A percentile compares a stretch with the other conserved stretches of the same genome.
phyloP scores from a whole-genome alignment of 1,140 invertebrate species.

The Hestina assimilis region DNA sequence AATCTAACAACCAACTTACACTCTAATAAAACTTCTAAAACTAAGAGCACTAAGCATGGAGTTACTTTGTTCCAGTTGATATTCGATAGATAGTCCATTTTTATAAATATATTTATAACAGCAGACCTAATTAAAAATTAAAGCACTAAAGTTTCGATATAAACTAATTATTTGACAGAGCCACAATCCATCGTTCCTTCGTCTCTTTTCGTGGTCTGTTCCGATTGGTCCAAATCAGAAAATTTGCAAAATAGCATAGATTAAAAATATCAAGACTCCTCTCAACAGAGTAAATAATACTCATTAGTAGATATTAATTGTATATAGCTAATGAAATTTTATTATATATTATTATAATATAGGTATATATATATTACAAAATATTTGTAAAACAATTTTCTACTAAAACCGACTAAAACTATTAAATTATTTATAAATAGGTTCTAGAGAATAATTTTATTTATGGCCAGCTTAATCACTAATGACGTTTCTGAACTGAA shows the following conservation, averaged over 20 bases:
- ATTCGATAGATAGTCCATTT: conserved; percentile 70
- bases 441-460: no score
- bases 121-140: conserved; percentile 49
- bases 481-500: neutral
- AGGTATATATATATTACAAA: no score
- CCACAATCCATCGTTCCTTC: conserved; percentile 67
- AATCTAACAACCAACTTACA: conserved; percentile 57
- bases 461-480: neutral
- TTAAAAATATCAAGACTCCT: conserved; percentile 4
- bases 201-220: conserved; percentile 75
- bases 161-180: conserved; percentile 73
- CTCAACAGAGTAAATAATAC: neutral
- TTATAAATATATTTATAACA: conserved; percentile 50
- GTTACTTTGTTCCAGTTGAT: conserved; percentile 76
- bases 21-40: conserved; percentile 74
- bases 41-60: conserved; percentile 75
- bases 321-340: no score
- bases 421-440: no score
- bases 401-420: no score
- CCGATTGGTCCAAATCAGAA: conserved; percentile 74
- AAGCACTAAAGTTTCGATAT: conserved; percentile 56
- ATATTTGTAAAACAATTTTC: no score
- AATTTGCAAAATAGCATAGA: conserved; percentile 30
- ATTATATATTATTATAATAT: no score
- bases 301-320: no score